A percentile compares a stretch with the other conserved stretches of the same genome.
Evolutionary conservation across 1,140 invertebrate genomes (phyloP).

Genomic region (Oncopodura yosiiana): DNA sequence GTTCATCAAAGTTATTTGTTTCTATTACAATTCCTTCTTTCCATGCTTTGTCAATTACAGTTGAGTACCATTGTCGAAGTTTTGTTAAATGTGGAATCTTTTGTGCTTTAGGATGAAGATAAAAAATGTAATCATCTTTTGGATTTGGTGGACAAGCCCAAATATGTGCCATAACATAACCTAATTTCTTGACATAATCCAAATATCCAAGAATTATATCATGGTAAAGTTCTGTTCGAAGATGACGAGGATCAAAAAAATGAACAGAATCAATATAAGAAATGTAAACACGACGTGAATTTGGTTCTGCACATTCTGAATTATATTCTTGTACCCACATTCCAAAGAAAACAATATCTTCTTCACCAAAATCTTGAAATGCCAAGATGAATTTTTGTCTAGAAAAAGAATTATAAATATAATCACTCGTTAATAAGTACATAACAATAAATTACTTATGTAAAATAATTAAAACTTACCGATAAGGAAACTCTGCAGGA

Average conservation of each 20-base stretch:
- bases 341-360: constrained; percentile 60
- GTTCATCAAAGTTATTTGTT: constrained; percentile 81
- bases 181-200: constrained; percentile 54
- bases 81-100: constrained; percentile 60
- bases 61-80: constrained; percentile 59
- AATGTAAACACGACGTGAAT: constrained; percentile 56
- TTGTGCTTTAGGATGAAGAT: constrained; percentile 58
- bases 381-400: constrained; percentile 60
- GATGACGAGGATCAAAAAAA: constrained; percentile 55
- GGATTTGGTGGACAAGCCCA: constrained; percentile 63
- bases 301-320: constrained; percentile 50
- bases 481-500: too few species aligned
- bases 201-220: constrained; percentile 59
- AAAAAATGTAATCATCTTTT: constrained; percentile 63
- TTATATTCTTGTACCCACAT: constrained; percentile 68
- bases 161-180: constrained; percentile 56
- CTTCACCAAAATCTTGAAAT: constrained; percentile 57
- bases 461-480: too few species aligned
- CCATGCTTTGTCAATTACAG: constrained; percentile 98
- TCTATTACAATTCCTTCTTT: constrained; percentile 94
- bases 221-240: constrained; percentile 57
- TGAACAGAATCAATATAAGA: constrained; percentile 61
- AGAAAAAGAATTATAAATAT: too few species aligned
- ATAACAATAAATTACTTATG: too few species aligned
- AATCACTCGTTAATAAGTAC: too few species aligned